Base-by-base conservation (phyloP, 2,797 vertebrate species). In the Poecilia wingei region DNA sequence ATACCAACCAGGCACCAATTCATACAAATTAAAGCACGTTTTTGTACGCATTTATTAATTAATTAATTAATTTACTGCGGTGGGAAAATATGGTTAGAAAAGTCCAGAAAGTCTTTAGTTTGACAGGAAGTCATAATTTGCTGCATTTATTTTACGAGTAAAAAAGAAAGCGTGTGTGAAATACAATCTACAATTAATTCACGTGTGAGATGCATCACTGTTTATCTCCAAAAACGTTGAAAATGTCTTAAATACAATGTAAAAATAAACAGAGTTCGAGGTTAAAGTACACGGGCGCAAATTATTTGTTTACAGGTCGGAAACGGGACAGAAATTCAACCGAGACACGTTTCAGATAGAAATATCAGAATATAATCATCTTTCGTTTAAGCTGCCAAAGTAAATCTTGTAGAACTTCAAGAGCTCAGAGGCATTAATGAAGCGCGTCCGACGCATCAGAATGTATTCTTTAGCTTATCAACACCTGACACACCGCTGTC, bases 381-480 rank as follows among this genome's bases (percentile, higher is more conserved):
- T 64, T 64, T 22, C 20, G 22, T 46, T 59, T 70, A n/a, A 74
- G 41, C 36, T 55, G 13, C 33, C 3, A 77, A 68, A 55, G 68
- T 49, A 0, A 28, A 49, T 53, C 20, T 51, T 31, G 22, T 14
- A 22, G 8, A 74, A 1, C 18, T 53, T 25, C 13, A 36, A 76
- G n/a, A 85, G 43, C 31, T 43, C 4, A 20, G 51, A 14, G 4
- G 74, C 75, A 51, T 20, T 79, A 3, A 66, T 8, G 33, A 49
- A 49, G 43, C 31, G 10, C 2, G 72, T 6, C 3, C 76, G 71
- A 33, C 31, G 79, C 64, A 82, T 91, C 88, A 84, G 82, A 78
- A 85, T 88, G 33, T 36, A 72, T 70, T 75, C 51, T 80, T 74
- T 20, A 47, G 47, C 49, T 68, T 6, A 70, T 82, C 47, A 76